phyloP scores from a whole-genome alignment of 2,797 vertebrate species.

The Coranthus polyacanthus region DNA sequence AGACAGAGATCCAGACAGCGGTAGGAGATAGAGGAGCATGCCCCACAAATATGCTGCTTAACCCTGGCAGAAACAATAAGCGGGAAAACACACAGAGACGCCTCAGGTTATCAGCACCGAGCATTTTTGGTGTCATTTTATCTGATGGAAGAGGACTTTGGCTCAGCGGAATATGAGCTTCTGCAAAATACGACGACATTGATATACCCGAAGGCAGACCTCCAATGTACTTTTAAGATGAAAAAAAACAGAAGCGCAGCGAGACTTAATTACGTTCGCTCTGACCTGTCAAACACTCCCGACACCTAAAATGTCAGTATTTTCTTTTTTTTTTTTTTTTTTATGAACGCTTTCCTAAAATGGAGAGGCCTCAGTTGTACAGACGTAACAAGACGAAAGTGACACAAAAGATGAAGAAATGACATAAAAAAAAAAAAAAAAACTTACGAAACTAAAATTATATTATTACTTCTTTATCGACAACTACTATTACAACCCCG shows the following conservation, averaged over 20 bases:
- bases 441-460: too few relatives aligned
- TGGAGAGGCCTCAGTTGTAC: too few relatives aligned
- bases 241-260: too few relatives aligned
- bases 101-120: slow-evolving; percentile 37
- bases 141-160: slow-evolving; percentile 31
- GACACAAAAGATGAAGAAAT: too few relatives aligned
- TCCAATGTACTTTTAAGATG: slow-evolving; percentile 3
- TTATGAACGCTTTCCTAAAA: too few relatives aligned
- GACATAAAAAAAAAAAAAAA: too few relatives aligned
- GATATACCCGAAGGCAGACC: slow-evolving; percentile 9
- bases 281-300: background rate
- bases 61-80: slow-evolving; percentile 26
- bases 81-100: slow-evolving; percentile 18
- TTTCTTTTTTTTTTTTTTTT: too few relatives aligned
- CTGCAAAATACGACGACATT: background rate
- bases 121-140: slow-evolving; percentile 31
- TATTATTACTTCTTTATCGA: too few relatives aligned
- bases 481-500: too few relatives aligned
- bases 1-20: slow-evolving; percentile 64
- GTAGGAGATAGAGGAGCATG: slow-evolving; percentile 48
- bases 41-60: slow-evolving; percentile 51
- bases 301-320: too few relatives aligned
- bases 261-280: too few relatives aligned
- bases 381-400: too few relatives aligned
- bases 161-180: slow-evolving; percentile 9